Conservation (phyloP, 2,113 vertebrate species). For the Proterorhinus semilunaris region DNA sequence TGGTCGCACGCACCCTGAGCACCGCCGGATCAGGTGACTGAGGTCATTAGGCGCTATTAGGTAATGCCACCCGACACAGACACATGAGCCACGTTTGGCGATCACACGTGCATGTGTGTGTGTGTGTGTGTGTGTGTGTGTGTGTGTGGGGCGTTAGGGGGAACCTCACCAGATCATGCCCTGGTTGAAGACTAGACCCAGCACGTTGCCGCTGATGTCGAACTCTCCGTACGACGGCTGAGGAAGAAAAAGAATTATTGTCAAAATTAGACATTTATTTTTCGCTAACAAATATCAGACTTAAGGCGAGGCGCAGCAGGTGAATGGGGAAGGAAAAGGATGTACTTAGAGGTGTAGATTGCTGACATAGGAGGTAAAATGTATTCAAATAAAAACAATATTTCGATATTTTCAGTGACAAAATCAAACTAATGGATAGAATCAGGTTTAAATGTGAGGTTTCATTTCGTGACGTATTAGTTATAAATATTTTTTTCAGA, state of each 20-base stretch:
- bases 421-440: too few relatives aligned
- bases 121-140: neutral
- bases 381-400: too few relatives aligned
- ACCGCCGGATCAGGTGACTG: neutral
- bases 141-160: neutral
- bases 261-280: too few relatives aligned
- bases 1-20: neutral
- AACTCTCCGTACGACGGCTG: slow-evolving; percentile 97
- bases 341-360: too few relatives aligned
- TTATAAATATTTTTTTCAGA: too few relatives aligned
- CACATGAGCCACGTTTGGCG: neutral
- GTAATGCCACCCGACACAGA: neutral
- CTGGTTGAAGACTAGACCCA: slow-evolving; percentile 97
- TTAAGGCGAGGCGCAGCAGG: too few relatives aligned
- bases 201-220: slow-evolving; percentile 96
- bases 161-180: slow-evolving; percentile 96
- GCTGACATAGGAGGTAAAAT: too few relatives aligned
- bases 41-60: neutral
- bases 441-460: too few relatives aligned
- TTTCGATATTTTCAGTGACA: too few relatives aligned
- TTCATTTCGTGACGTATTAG: too few relatives aligned
- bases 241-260: slow-evolving; percentile 5
- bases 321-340: too few relatives aligned
- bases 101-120: neutral
- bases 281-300: too few relatives aligned